Conservation (phyloP, 2,797 vertebrate species). For the Coregonus sp. region DNA sequence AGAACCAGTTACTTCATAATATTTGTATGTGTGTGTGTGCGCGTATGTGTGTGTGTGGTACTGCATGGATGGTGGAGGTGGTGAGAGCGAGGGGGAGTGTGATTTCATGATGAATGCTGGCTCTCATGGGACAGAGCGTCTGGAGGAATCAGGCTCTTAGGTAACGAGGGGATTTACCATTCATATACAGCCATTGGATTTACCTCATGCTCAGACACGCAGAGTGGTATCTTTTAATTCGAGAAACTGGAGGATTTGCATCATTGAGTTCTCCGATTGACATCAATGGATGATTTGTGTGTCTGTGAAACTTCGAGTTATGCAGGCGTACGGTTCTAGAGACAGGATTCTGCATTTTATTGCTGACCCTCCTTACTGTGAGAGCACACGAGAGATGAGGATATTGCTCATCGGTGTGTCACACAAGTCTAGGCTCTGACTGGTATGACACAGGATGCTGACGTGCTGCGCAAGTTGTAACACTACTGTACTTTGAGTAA, state of each 20-base stretch:
- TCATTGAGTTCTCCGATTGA: not conserved
- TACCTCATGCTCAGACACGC: constrained; percentile 63
- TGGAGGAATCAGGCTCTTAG: constrained; percentile 47
- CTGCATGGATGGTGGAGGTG: constrained; percentile 4
- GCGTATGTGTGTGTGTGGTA: constrained; percentile 4
- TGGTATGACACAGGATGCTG: not conserved
- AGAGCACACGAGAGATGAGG: not conserved
- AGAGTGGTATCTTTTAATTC: constrained; percentile 59
- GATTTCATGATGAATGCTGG: constrained; percentile 43
- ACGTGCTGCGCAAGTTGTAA: not conserved
- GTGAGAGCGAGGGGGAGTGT: constrained; percentile 46
- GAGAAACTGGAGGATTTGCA: constrained; percentile 44
- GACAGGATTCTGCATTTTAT: no score
- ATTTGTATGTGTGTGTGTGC: not conserved
- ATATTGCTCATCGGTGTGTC: not conserved
- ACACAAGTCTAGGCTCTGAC: not conserved
- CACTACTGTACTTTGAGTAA: no score
- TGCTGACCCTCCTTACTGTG: not conserved
- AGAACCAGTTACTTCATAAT: no score
- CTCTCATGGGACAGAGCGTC: constrained; percentile 53
- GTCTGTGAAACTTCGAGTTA: not conserved
- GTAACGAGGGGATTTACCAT: constrained; percentile 53
- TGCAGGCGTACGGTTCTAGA: no score
- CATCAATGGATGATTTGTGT: not conserved
- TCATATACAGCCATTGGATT: not conserved